Percentiles rank a stretch among this genome's conserved stretches.
Conservation (phyloP, 92 coral and sea anemone species). For the Galaxea fascicularis region DNA sequence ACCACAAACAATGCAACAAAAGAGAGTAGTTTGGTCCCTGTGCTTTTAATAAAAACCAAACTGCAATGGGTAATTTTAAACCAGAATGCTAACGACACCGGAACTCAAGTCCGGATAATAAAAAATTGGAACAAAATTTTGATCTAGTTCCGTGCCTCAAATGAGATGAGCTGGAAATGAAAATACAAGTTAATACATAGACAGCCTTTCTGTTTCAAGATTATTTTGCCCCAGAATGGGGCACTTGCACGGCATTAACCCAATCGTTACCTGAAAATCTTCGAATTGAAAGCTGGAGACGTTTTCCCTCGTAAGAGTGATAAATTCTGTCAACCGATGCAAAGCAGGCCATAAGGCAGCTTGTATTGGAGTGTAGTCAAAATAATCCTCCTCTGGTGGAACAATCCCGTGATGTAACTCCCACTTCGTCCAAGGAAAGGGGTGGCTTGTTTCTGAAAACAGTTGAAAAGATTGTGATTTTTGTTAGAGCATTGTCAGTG, state of each 20-base stretch:
- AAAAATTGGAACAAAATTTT: too few relatives aligned
- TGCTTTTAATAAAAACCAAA: too few relatives aligned
- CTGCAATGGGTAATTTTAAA: too few relatives aligned
- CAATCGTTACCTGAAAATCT: slow-evolving; percentile 8
- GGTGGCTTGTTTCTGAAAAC: slow-evolving; percentile 2
- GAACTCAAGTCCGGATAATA: too few relatives aligned
- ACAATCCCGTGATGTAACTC: slow-evolving; percentile 31
- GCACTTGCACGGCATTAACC: not conserved
- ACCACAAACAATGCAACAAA: too few relatives aligned
- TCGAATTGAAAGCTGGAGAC: slow-evolving; percentile 26
- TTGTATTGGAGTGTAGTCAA: slow-evolving; percentile 12
- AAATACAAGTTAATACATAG: too few relatives aligned
- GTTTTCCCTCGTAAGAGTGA: slow-evolving; percentile 13
- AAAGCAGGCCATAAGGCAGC: slow-evolving; percentile 3
- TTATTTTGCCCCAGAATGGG: not conserved
- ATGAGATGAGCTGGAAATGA: too few relatives aligned
- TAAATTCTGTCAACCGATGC: not conserved
- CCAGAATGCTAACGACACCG: too few relatives aligned
- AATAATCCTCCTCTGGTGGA: slow-evolving; percentile 45
- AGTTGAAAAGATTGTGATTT: not conserved
- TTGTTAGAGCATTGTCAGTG: too few relatives aligned
- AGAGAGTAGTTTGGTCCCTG: too few relatives aligned
- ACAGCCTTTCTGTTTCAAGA: not conserved
- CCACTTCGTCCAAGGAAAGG: slow-evolving; percentile 33
- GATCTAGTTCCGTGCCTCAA: too few relatives aligned